Conservation (phyloP, 30 jellyfish, hydroid and myxozoan species). For the Hydra vulgaris region DNA sequence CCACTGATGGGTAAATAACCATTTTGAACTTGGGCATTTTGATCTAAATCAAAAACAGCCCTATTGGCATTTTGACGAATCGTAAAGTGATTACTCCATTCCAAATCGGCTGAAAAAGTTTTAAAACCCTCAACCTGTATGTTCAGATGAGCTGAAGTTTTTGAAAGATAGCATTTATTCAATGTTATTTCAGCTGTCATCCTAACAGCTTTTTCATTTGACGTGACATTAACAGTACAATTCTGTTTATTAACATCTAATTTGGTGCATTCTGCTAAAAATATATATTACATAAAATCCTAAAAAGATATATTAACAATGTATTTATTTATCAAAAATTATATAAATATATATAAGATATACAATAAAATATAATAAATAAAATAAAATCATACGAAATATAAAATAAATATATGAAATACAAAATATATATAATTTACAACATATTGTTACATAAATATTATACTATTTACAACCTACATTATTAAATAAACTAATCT, state of each 20-base stretch:
- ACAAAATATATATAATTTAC: too few species aligned
- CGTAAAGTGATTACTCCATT: background rate
- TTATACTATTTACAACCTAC: too few species aligned
- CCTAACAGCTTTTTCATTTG: background rate
- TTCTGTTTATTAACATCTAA: background rate
- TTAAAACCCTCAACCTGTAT: slow-evolving; percentile 8
- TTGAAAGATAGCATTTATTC: background rate
- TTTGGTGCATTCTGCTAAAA: background rate
- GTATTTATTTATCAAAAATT: too few species aligned
- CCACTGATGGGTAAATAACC: slow-evolving; percentile 32
- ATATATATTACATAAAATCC: background rate
- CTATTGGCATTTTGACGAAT: slow-evolving; percentile 2
- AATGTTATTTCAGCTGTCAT: background rate
- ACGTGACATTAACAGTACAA: background rate
- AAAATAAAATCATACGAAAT: background rate
- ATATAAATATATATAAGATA: too few species aligned
- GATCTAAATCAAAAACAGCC: background rate
- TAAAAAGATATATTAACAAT: background rate
- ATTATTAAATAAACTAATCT: too few species aligned
- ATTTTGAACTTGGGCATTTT: background rate
- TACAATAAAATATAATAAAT: too few species aligned
- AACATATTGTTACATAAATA: too few species aligned
- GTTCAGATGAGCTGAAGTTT: background rate
- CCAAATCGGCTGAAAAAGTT: background rate
- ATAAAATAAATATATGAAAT: background rate